Evolutionary conservation across 2,113 vertebrate species (phyloP), one percentile per base, ranked within the genome.

Genomic region (Mirza zaza): DNA sequence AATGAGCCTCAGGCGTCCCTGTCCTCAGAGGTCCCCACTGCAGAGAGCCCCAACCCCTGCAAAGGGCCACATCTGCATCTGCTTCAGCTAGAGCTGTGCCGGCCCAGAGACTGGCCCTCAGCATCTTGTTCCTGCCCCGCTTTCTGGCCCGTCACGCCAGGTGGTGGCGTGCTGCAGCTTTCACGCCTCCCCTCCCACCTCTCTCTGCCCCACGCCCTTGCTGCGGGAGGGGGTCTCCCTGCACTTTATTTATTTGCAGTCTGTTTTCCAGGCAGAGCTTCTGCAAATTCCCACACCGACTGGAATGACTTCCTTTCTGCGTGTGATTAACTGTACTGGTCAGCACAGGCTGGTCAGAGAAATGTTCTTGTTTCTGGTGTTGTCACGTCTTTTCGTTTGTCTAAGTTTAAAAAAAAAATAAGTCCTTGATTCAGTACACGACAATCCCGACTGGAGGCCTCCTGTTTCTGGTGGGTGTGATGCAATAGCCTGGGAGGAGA

Each of bases 161-260:
- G 61, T 42, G 23, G 63, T 32, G 21, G 45, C 23, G 3, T 8
- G 27, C 68, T 83, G 59, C 85, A 48, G n/a, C 79, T 67, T n/a
- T 20, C 67, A 42, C 29, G 13, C 25, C 34, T 27, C 65, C 65
- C 48, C 18, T 7, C 39, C 3, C 25, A 3, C 8, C 48, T 81
- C 75, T 10, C 48, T 81, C 45, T 11, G 27, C 73, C 45, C 17
- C 4, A 34, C 1, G 50, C 48, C 76, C 76, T 55, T 79, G 50
- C 76, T 79, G 50, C 18, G 29, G n/a, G 32, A 52, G 61, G 45
- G 50, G 76, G 29, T 75, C 42, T 45, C 90, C 6, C 9, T 73
- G 90, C 96, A 97, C 96, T 97, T 94, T 92, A 83, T 90, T 85
- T 89, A 29, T 90, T 93, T 82, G 87, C 39, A 45, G 83, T 96